Percentiles rank a stretch among this genome's conserved stretches.
These are phyloP conservation scores for Montipora foliosa DNA, from an alignment of 64 coral and sea anemone species.

Conservation along the genomic window DNA sequence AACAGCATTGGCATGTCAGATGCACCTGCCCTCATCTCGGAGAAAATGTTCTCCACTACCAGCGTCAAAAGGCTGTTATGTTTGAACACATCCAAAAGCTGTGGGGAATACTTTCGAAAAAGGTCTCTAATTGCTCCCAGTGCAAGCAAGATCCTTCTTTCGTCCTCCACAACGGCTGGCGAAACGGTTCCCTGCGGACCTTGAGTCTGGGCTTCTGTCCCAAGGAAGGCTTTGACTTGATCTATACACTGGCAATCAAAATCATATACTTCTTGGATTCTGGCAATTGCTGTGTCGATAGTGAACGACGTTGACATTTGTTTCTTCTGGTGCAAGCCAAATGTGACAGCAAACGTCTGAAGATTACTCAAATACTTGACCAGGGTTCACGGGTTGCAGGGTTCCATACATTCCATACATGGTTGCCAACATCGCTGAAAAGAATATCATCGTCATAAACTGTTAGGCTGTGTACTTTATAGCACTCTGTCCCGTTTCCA, in stretches of 20 bases:
- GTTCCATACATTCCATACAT: too few relatives aligned
- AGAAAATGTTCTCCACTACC: not conserved
- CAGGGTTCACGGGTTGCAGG: not conserved
- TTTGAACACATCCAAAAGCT: conserved; percentile 27
- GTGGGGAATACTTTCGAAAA: conserved; percentile 20
- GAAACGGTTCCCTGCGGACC: conserved; percentile 66
- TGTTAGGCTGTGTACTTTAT: too few relatives aligned
- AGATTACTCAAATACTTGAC: conserved; percentile 56
- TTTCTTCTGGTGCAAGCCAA: conserved; percentile 74
- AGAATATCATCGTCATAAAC: too few relatives aligned
- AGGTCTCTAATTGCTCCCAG: conserved; percentile 33
- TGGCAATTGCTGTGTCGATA: conserved; percentile 53
- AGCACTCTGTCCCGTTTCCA: too few relatives aligned
- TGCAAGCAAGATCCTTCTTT: conserved; percentile 61
- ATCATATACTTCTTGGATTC: conserved; percentile 67
- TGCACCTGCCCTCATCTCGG: not conserved
- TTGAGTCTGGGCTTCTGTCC: conserved; percentile 59
- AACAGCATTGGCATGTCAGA: not conserved
- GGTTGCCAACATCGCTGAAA: too few relatives aligned
- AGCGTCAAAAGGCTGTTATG: not conserved
- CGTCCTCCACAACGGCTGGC: conserved; percentile 46
- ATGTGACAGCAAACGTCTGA: conserved; percentile 46
- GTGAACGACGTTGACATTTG: conserved; percentile 29
- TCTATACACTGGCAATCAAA: conserved; percentile 59
- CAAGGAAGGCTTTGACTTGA: conserved; percentile 51